Evolutionary conservation across 2,888 invertebrate genomes (phyloP).

Genomic region (Diogma glabrata): DNA sequence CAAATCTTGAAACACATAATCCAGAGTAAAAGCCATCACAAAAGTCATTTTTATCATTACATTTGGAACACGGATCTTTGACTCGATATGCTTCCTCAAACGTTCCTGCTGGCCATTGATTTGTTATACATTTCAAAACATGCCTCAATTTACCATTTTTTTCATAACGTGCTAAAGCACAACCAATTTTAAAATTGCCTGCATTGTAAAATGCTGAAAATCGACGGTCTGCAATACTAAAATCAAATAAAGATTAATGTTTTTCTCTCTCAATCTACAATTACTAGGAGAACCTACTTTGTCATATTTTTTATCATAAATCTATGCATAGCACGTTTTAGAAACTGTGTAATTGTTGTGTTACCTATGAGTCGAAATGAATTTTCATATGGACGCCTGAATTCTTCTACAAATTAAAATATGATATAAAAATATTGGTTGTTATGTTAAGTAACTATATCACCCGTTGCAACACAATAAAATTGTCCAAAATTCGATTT

Average conservation of each 20-base stretch:
- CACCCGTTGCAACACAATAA: constrained; percentile 8
- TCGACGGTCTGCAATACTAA: neutral
- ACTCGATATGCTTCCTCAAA: neutral
- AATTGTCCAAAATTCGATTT: constrained; percentile 1
- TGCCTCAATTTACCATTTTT: neutral
- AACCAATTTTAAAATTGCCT: neutral
- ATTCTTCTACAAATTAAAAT: neutral
- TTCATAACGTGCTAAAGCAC: neutral
- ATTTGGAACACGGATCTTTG: neutral
- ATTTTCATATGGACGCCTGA: neutral
- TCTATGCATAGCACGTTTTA: neutral
- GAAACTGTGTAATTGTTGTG: neutral
- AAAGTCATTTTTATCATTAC: neutral
- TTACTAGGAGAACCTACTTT: too few species aligned
- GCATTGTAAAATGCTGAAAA: neutral
- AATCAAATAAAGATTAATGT: too few species aligned
- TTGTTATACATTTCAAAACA: neutral
- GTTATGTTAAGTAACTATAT: neutral
- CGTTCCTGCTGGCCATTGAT: neutral
- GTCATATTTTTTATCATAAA: neutral
- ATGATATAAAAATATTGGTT: neutral
- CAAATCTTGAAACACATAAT: neutral
- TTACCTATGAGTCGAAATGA: neutral
- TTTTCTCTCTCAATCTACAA: too few species aligned
- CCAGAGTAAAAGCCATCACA: neutral